Evolutionary conservation across 2,888 invertebrate genomes (phyloP), one percentile per base, ranked within the genome.

Genomic region (Cataglyphis cursor): DNA sequence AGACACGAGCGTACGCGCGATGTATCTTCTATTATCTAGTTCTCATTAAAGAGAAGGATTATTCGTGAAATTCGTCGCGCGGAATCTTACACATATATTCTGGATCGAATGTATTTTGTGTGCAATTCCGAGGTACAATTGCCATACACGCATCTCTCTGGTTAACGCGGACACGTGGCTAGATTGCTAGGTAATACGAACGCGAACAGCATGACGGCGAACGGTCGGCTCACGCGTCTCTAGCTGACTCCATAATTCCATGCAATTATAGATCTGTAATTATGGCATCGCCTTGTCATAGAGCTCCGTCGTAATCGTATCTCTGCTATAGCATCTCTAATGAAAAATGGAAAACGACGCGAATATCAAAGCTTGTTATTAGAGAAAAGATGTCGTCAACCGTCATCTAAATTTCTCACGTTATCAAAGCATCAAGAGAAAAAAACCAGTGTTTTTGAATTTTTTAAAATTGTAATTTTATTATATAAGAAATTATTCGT

Each of bases 221-320:
- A 88, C 91, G 89, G 70, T 83, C 91, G 90, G 41, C 8, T 92
- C 91, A 92, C 93, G 92, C 93, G 91, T 88, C 90, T 91, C 90
- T 89, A 90, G 90, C 91, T n/a, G 91, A 48, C 91, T 91, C 91
- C 93, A 89, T 91, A 90, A 92, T 90, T 91, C 91, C 88, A 89
- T 89, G 89, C 89, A 92, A 92, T 91, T 91, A 92, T 89, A 91
- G 91, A 89, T 85, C 89, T 88, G 91, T 91, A 91, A 91, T 91
- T 91, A 91, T 90, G 87, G 83, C 62, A 81, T 78, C 85, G 70
- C 86, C 84, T 81, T 62, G 81, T 82, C 85, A 73, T 85, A 75
- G 84, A 78, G 48, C n/a, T n/a, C n/a, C n/a, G n/a, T 76, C 72
- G 72, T 73, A 68, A 82, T 73, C 81, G 75, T 76, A 81, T 75